A percentile compares a stretch with the other conserved stretches of the same genome.
Conservation (phyloP, 2,113 vertebrate species). For the Amblyornis subalaris region DNA sequence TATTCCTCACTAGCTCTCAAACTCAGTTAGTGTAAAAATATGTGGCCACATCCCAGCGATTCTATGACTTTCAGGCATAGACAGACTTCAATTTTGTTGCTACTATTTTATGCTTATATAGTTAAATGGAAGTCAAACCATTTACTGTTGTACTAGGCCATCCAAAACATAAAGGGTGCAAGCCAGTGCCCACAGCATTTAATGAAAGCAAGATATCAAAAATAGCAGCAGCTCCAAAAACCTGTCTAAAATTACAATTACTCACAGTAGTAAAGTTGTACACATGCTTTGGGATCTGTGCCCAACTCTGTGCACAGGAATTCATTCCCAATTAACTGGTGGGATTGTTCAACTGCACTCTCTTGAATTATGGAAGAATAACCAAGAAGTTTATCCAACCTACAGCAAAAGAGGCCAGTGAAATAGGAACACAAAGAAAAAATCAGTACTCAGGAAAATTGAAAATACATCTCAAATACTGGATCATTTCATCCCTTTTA, state of each 20-base stretch:
- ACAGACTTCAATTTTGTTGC: neutral
- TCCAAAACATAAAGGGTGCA: neutral
- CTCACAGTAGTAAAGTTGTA: neutral
- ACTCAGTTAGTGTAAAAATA: neutral
- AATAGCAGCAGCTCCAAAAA: neutral
- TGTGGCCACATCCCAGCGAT: accelerated
- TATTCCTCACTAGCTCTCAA: neutral
- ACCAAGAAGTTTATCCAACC: neutral
- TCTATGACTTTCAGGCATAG: neutral
- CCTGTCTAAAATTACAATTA: conserved; percentile 1
- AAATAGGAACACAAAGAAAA: neutral
- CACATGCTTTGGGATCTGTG: neutral
- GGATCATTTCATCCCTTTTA: neutral
- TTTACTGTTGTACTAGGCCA: neutral
- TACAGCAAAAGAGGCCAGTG: neutral
- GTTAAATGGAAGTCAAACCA: neutral
- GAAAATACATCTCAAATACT: neutral
- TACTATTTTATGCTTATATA: neutral
- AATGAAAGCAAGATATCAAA: neutral
- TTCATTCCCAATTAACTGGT: neutral
- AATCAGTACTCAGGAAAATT: neutral
- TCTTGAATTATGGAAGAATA: neutral
- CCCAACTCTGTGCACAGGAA: neutral
- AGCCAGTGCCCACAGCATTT: neutral
- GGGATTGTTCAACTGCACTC: neutral